Conservation (phyloP, 53 echinoderm and acorn worm genomes). For the Luidia sarsii region DNA sequence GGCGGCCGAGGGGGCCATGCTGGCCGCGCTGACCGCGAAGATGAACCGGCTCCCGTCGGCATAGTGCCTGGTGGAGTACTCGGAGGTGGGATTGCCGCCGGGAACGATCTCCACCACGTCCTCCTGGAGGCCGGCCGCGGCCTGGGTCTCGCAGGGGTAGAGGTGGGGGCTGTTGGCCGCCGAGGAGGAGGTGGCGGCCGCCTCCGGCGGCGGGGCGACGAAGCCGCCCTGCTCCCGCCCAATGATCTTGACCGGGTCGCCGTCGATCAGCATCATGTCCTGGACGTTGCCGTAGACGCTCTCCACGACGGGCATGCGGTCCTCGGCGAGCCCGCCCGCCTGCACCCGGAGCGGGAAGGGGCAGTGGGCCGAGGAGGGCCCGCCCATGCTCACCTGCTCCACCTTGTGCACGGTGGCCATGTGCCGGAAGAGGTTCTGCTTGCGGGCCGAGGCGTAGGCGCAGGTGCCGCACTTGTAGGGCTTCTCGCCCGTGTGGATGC, state of each 20-base stretch:
- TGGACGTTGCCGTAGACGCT: constrained; percentile 43
- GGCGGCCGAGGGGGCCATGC: not conserved
- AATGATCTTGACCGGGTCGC: constrained; percentile 33
- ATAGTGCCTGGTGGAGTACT: constrained; percentile 39
- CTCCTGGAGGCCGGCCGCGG: not conserved
- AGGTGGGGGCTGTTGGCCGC: constrained; percentile 15
- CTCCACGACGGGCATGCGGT: constrained; percentile 36
- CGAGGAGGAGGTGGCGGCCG: not conserved
- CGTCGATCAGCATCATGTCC: constrained; percentile 37
- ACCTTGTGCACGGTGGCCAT: constrained; percentile 46
- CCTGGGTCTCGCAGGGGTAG: constrained; percentile 9
- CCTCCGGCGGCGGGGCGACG: no score
- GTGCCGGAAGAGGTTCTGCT: constrained; percentile 51
- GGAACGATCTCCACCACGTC: constrained; percentile 31
- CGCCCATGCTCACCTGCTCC: constrained; percentile 21
- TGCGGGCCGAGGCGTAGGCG: constrained; percentile 38
- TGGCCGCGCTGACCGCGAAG: constrained; percentile 4
- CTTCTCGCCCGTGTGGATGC: constrained; percentile 50
- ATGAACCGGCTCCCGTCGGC: constrained; percentile 51
- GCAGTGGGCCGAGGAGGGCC: not conserved
- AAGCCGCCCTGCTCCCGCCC: constrained; percentile 21
- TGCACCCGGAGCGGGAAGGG: constrained; percentile 17
- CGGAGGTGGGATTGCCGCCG: constrained; percentile 11
- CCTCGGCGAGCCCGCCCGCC: not conserved
- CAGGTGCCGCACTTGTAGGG: constrained; percentile 49